phyloP scores from a whole-genome alignment of 2,797 vertebrate species.

The Alca torda region DNA sequence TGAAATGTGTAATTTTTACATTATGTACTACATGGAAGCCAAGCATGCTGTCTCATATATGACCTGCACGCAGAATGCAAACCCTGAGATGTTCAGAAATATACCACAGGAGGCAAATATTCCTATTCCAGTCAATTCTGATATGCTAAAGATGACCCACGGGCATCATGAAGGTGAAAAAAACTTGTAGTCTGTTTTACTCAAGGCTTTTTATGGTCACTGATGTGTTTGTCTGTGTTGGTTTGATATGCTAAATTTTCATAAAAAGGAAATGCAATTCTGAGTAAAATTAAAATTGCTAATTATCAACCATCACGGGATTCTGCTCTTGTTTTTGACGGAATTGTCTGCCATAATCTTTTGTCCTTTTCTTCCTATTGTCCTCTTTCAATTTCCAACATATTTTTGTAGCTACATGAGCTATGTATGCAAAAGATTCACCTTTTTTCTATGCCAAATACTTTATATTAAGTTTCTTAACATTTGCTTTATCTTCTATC shows the following conservation, averaged over 20 bases:
- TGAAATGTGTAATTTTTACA: conserved; percentile 99
- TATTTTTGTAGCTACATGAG: background rate
- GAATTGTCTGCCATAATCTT: background rate
- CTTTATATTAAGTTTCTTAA: background rate
- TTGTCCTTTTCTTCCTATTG: background rate
- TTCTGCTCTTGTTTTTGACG: background rate
- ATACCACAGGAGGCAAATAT: conserved; percentile 90
- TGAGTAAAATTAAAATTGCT: background rate
- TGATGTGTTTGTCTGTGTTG: background rate
- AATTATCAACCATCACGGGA: background rate
- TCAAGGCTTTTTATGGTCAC: background rate
- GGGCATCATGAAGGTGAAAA: conserved; percentile 78
- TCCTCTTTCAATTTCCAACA: background rate
- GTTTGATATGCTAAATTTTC: background rate
- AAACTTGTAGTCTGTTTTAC: background rate
- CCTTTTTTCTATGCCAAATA: background rate
- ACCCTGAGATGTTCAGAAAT: conserved; percentile 82
- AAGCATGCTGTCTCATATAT: conserved; percentile 87
- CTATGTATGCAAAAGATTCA: background rate
- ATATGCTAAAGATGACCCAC: conserved; percentile 83
- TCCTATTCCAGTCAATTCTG: conserved; percentile 83
- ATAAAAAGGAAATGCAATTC: background rate
- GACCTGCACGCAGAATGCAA: conserved; percentile 86
- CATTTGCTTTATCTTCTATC: background rate
- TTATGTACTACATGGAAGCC: conserved; percentile 99